These are phyloP conservation scores for Leptinotarsa haldemani DNA, from an alignment of 2,888 invertebrate genomes.

Conservation along the genomic window DNA sequence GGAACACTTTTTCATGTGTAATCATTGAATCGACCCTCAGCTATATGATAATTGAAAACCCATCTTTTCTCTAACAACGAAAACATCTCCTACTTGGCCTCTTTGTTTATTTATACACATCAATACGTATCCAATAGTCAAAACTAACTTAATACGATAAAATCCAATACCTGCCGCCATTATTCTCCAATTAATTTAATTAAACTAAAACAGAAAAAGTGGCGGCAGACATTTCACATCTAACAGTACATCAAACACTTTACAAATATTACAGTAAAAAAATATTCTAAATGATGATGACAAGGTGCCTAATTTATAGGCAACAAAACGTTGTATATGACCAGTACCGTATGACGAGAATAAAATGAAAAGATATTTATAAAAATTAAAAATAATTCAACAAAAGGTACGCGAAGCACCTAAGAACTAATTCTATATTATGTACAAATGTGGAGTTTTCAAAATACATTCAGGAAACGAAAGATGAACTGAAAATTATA, in stretches of 20 bases:
- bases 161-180: constrained; percentile 34
- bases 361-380: constrained; percentile 57
- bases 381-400: constrained; percentile 61
- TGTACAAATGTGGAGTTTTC: constrained; percentile 43
- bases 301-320: constrained; percentile 44
- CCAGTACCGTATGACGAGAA: constrained; percentile 66
- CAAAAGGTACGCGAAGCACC: constrained; percentile 64
- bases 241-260: constrained; percentile 56
- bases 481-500: background rate
- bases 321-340: constrained; percentile 57
- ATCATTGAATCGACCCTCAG: background rate
- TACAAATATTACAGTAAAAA: constrained; percentile 59
- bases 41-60: constrained; percentile 34
- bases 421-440: constrained; percentile 56
- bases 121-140: constrained; percentile 48
- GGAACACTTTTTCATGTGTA: background rate
- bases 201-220: constrained; percentile 43
- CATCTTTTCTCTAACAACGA: constrained; percentile 44
- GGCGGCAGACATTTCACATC: constrained; percentile 37
- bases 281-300: constrained; percentile 59
- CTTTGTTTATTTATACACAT: constrained; percentile 48
- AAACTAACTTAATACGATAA: constrained; percentile 44
- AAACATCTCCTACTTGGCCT: constrained; percentile 50
- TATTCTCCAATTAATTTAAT: constrained; percentile 45
- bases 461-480: constrained; percentile 26